A percentile compares a stretch with the other conserved stretches of the same genome.
Evolutionary conservation across 2,888 invertebrate species (phyloP).

Genomic region (Limnephilus lunatus): DNA sequence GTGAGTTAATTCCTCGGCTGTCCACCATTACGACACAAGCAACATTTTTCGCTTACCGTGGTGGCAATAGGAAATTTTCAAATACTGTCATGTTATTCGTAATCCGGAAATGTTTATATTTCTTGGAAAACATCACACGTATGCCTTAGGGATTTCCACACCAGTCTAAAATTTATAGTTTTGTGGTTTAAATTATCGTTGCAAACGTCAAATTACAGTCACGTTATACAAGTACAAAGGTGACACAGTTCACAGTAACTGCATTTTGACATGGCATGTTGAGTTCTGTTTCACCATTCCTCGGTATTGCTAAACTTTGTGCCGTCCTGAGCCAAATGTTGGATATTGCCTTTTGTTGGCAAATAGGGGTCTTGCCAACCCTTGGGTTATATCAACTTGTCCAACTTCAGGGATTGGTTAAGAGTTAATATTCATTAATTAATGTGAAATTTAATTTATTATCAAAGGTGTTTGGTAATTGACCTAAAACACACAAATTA

Average conservation of each 20-base stretch:
- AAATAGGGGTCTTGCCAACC: slow-evolving; percentile 13
- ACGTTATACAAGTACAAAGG: neutral
- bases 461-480: neutral
- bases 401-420: neutral
- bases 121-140: too few species aligned
- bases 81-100: too few species aligned
- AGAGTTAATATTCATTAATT: neutral
- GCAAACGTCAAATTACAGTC: neutral
- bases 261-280: neutral
- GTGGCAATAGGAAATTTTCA: too few species aligned
- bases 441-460: neutral
- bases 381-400: neutral
- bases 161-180: neutral
- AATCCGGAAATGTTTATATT: too few species aligned
- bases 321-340: neutral
- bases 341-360: slow-evolving; percentile 25
- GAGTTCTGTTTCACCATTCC: neutral
- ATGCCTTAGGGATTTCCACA: neutral
- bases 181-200: neutral
- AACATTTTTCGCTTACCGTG: too few species aligned
- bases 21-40: too few species aligned
- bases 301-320: slow-evolving; percentile 6
- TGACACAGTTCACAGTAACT: neutral
- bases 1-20: too few species aligned
- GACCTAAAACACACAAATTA: neutral